Base-by-base conservation (phyloP, 2,888 invertebrate species). In the Diarsia dahlii region DNA sequence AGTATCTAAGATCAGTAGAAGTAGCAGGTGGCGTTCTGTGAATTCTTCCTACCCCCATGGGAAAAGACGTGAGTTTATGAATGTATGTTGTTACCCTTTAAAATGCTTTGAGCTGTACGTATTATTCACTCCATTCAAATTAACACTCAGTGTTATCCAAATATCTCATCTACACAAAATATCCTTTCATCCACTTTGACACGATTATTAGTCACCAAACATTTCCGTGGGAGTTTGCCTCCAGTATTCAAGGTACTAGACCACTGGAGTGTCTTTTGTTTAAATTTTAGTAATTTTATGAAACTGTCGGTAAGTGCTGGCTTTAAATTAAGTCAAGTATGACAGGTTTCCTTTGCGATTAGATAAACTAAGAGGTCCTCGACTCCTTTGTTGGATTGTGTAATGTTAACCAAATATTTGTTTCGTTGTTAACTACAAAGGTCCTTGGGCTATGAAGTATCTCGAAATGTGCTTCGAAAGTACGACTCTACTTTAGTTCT, bases 221-320 rank as follows among this genome's bases (percentile, higher is more conserved):
- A 77, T 84, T 82, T 74, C 82, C 82, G 74, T 79, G 84, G 63
- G 74, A 82, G 63, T 76, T 63, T 68, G 64, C 50, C 64, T 78
- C 20, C 52, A 34, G 28, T 71, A 74, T 68, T 58, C 46, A 66
- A 78, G 20, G 52, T 63, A 63, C 74, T 68, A 45, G 23, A 58
- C 62, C 62, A 71, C 69, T 76, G 69, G 70, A 84, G 82, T 80
- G 74, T 67, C 76, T 77, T 82, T 81, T 84, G 86, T 87, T 78
- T 63, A 71, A 63, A 68, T 15, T 74, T 82, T 80, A 46, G 65
- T 74, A 68, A 80, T 79, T 82, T 87, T 81, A 75, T 77, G 71
- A 77, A 85, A 80, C 66, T 80, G 46, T 65, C 34, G 52, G 69
- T 80, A 85, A 71, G 58, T 82, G 54, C 45, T 52, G 70, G 65